Percentiles rank a stretch among this genome's conserved stretches.
These are phyloP conservation scores for Andricus quercusramuli DNA, from an alignment of 2,888 invertebrate species.

Conservation along the genomic window DNA sequence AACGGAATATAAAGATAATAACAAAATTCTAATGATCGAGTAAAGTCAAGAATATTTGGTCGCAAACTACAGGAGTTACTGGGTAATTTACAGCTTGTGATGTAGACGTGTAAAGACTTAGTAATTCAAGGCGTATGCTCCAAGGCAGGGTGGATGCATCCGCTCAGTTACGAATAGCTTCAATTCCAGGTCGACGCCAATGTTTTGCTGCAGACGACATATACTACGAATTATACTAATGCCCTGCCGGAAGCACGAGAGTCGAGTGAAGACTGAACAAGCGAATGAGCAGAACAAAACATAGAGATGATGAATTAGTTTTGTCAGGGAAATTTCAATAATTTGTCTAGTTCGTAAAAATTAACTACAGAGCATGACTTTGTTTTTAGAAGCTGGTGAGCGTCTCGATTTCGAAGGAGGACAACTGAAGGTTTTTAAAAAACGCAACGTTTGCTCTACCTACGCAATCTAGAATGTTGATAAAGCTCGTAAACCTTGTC, in stretches of 20 bases:
- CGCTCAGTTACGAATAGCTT: constrained; percentile 32
- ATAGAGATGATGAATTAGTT: neutral
- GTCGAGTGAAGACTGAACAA: neutral
- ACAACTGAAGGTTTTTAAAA: neutral
- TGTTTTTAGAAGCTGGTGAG: no score
- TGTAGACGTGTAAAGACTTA: neutral
- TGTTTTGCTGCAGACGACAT: constrained; percentile 10
- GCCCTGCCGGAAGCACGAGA: constrained; percentile 25
- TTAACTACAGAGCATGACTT: neutral
- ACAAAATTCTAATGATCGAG: no score
- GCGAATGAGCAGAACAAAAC: constrained; percentile 8
- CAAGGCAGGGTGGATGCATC: constrained; percentile 5
- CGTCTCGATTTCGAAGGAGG: neutral
- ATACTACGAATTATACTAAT: constrained; percentile 16
- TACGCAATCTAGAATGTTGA: neutral
- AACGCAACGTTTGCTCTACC: neutral
- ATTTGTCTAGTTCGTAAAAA: neutral
- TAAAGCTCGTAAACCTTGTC: neutral
- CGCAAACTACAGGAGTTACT: neutral
- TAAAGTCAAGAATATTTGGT: neutral
- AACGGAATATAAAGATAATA: no score
- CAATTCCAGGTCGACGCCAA: constrained; percentile 32
- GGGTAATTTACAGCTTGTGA: neutral
- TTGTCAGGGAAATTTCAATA: neutral
- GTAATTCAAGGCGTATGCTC: constrained; percentile 14